Base-by-base conservation (phyloP, 2,797 vertebrate genomes). In the Manis crassicaudata region DNA sequence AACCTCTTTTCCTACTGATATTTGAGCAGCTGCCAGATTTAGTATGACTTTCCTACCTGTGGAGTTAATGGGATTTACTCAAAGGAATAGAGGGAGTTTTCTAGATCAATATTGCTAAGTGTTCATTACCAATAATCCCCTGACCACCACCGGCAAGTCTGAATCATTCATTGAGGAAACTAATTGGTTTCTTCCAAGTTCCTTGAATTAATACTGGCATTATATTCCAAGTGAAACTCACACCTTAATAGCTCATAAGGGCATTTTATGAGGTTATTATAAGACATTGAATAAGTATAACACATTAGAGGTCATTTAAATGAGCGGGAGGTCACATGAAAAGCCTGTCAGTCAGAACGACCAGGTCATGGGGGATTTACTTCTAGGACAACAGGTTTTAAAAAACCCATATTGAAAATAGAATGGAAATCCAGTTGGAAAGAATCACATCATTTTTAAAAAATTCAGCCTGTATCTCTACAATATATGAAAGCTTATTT, bases 151-250 rank as follows among this genome's bases (percentile, higher is more conserved):
- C 58, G 76, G 62, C 0, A 90, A 86, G 76, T 92, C 29, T 58
- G 10, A 83, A 83, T 13, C 23, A 32, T 68, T 85, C 77, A 81
- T 86, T 72, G 50, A 95, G 52, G 65, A 40, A 85, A 50, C 11
- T 75, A 58, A 95, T 67, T 79, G 73, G 40, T 86, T 96, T 95
- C 46, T 85, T 72, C 60, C 32, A 92, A 90, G 84, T 81, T 92
- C 72, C 70, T 88, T 70, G 63, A 93, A 54, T 95, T 92, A 81
- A 88, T 73, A 40, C 54, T 52, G 82, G 56, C 62, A n/a, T 73
- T 90, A 72, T 85, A 90, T 97, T 92, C 63, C 63, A 75, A 84
- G 50, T 70, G 62, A 67, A 87, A 79, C 25, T 63, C 58, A 23
- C 70, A 23, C n/a, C 40, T 50, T 72, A 43, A 60, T 70, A 79